Evolutionary conservation across 1,140 invertebrate genomes (phyloP), one percentile per base, ranked within the genome.

Genomic region (Pantala flavescens): DNA sequence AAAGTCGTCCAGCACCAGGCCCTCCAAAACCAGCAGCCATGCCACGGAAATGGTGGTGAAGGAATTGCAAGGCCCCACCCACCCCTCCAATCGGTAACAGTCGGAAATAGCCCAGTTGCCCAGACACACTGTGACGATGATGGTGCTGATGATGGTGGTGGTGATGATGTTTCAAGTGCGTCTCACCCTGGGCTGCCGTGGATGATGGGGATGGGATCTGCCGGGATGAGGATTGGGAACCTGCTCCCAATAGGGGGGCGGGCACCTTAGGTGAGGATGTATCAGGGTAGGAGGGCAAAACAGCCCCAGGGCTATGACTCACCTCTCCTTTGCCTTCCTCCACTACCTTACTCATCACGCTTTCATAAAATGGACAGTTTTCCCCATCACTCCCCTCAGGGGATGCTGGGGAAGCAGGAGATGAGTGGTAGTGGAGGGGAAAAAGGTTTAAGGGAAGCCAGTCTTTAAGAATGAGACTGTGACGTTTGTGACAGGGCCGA

Each of bases 1-100:
- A 96, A 74, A 97, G 87, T 78, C 90, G 91, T 80, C 88, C 90
- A 9, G 91, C 86, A 74, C 91, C 91, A 75, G 89, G 88, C 19
- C 73, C 74, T 71, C 87, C 85, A 79, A 90, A 89, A 80, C 90
- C 90, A 63, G n/a, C 14, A 7, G 49, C 49, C 14, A 21, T 63
- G 14, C 49, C 49, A 3, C 49, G 49, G 49, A 63, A 63, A 21
- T 63, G 49, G 49, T 63, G 49, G 49, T 63, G 49, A 63, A 63
- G 49, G 12, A 63, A 63, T 63, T 63, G 49, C 14, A 63, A 63
- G 5, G 49, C 49, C 16, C 49, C 49, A 21, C 49, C 49, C 49
- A 63, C 49, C 49, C 49, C 49, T 21, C 49, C 49, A 63, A 63
- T 3, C 3, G 49, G 49, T 21, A 63, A 21, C 16, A 63, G 49